These are phyloP conservation scores for Drosophila orena DNA, from an alignment of 1,140 invertebrate species.

Conservation along the genomic window DNA sequence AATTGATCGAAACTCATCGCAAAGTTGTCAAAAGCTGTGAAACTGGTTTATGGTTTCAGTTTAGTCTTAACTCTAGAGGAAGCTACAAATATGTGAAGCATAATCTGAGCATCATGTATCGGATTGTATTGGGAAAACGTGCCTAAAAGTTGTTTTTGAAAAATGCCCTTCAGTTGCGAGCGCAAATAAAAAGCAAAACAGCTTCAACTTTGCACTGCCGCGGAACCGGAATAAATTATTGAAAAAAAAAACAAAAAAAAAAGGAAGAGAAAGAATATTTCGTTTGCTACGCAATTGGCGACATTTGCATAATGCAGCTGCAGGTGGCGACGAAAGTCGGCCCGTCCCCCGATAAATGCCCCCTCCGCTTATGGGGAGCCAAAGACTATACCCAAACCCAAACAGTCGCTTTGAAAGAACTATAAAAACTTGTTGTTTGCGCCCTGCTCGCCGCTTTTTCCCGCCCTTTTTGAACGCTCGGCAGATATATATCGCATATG, in stretches of 20 bases:
- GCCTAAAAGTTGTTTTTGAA: slow-evolving; percentile 32
- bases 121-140: slow-evolving; percentile 7
- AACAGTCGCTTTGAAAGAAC: slow-evolving; percentile 56
- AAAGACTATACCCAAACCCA: slow-evolving; percentile 4
- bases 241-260: slow-evolving; percentile 29
- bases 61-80: neutral
- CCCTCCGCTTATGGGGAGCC: neutral
- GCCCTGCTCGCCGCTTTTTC: slow-evolving; percentile 58
- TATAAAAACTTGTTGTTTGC: slow-evolving; percentile 73
- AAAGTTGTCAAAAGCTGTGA: slow-evolving; percentile 50
- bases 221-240: slow-evolving; percentile 65
- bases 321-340: slow-evolving; percentile 33
- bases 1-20: slow-evolving; percentile 18
- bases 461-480: slow-evolving; percentile 66
- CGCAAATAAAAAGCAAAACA: slow-evolving; percentile 8
- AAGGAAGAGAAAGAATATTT: slow-evolving; percentile 46
- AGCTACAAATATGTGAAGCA: slow-evolving; percentile 43
- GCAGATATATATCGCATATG: slow-evolving; percentile 23
- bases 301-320: slow-evolving; percentile 76
- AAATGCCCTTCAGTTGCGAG: slow-evolving; percentile 60
- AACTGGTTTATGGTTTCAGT: slow-evolving; percentile 56
- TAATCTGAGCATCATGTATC: slow-evolving; percentile 22
- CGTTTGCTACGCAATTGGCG: slow-evolving; percentile 66
- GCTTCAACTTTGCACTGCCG: slow-evolving; percentile 62
- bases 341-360: neutral